Conservation (phyloP, 2,888 invertebrate genomes). For the Yponomeuta malinellus region DNA sequence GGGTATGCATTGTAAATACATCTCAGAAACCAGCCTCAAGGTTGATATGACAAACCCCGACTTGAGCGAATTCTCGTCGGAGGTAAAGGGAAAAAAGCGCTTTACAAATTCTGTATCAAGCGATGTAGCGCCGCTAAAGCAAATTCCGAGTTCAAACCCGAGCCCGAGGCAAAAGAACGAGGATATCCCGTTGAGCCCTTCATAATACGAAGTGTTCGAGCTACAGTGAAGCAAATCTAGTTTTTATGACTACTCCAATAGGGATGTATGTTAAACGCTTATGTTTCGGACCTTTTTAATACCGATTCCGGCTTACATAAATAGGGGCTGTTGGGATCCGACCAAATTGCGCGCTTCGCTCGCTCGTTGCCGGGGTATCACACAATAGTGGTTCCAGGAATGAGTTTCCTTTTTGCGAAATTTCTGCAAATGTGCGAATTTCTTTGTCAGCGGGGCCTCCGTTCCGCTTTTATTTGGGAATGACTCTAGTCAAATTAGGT, state of each 20-base stretch:
- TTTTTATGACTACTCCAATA: conserved; percentile 14
- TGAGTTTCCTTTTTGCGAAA: conserved; percentile 52
- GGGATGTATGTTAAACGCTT: conserved; percentile 25
- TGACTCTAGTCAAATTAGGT: no score
- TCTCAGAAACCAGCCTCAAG: conserved; percentile 27
- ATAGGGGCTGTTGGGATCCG: conserved; percentile 58
- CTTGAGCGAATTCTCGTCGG: background rate
- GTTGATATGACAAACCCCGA: conserved; percentile 19
- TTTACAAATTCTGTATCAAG: conserved; percentile 28
- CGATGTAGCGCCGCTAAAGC: conserved; percentile 37
- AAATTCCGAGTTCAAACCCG: conserved; percentile 42
- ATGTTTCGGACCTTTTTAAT: conserved; percentile 36
- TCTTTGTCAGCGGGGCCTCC: conserved; percentile 6
- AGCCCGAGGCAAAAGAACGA: conserved; percentile 50
- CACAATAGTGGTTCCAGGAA: conserved; percentile 70
- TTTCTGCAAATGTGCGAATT: conserved; percentile 47
- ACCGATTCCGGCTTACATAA: conserved; percentile 60
- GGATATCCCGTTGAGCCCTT: conserved; percentile 56
- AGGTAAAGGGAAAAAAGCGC: conserved; percentile 34
- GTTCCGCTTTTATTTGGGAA: background rate
- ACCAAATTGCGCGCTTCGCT: conserved; percentile 56
- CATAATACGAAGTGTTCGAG: conserved; percentile 23
- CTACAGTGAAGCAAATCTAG: conserved; percentile 24
- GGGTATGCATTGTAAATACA: conserved; percentile 54
- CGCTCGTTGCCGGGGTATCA: conserved; percentile 51